A percentile compares a stretch with the other conserved stretches of the same genome.
These are phyloP conservation scores for Hemibagrus wyckioides DNA, from an alignment of 2,113 vertebrate species.

Conservation along the genomic window DNA sequence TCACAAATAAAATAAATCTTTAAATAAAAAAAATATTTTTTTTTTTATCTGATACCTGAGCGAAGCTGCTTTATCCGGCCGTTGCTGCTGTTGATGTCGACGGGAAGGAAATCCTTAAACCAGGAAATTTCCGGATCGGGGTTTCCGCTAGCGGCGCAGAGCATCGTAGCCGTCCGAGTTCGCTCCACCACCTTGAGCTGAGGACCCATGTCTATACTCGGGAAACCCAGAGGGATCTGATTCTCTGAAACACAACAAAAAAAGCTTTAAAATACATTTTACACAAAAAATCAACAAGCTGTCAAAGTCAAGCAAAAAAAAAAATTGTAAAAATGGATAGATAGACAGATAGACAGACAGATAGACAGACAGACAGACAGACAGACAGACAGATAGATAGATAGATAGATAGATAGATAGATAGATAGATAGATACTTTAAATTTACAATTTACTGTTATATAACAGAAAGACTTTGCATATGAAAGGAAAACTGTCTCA, in stretches of 20 bases:
- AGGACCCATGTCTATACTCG: slow-evolving; percentile 95
- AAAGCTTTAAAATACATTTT: too few relatives aligned
- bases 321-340: background rate
- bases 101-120: slow-evolving; percentile 98
- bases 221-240: slow-evolving; percentile 92
- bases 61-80: slow-evolving; percentile 96
- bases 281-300: background rate
- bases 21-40: too few relatives aligned
- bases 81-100: slow-evolving; percentile 89
- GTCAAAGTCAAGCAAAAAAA: background rate
- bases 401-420: too few relatives aligned
- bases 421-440: too few relatives aligned
- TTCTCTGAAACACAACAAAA: slow-evolving; percentile 78
- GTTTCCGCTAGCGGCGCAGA: slow-evolving; percentile 95
- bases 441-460: too few relatives aligned
- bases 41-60: slow-evolving; percentile 79
- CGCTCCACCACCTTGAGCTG: slow-evolving; percentile 97
- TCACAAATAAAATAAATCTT: background rate
- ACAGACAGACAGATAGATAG: too few relatives aligned
- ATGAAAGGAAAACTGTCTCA: background rate
- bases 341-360: too few relatives aligned
- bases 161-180: slow-evolving; percentile 94
- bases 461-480: background rate
- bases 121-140: slow-evolving; percentile 97
- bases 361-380: too few relatives aligned